Conservation (phyloP, 2,797 vertebrate species). For the Pipistrellus nathusii region DNA sequence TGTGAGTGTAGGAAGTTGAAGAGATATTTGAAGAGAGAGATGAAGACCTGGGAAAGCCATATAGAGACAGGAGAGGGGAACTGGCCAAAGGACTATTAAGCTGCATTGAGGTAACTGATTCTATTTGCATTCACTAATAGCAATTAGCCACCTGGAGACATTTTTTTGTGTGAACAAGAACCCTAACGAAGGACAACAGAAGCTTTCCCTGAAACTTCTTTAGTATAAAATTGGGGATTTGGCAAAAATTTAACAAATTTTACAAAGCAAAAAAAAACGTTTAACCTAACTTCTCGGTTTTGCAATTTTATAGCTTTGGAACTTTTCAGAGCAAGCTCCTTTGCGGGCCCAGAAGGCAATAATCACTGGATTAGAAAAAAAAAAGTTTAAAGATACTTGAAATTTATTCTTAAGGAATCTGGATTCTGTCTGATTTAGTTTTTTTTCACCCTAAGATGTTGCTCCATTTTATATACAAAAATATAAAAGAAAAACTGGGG, state of each 20-base stretch:
- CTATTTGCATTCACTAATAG: slow-evolving; percentile 17
- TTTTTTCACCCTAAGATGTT: slow-evolving; percentile 18
- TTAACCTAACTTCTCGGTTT: slow-evolving; percentile 31
- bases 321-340: not conserved
- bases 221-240: not conserved
- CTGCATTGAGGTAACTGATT: not conserved
- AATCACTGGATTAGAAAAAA: not conserved
- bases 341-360: not conserved
- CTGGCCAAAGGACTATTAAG: not conserved
- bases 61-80: not conserved
- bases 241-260: slow-evolving; percentile 42
- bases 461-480: not conserved
- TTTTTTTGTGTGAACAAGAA: slow-evolving; percentile 20
- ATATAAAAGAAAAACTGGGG: not conserved
- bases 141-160: not conserved
- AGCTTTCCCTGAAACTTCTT: slow-evolving; percentile 12
- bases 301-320: slow-evolving; percentile 16
- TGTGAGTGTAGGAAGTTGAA: not conserved
- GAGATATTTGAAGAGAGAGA: not conserved
- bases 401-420: slow-evolving; percentile 30
- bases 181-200: not conserved
- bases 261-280: not conserved
- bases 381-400: not conserved
- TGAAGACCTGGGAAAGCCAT: slow-evolving; percentile 26
- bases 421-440: slow-evolving; percentile 5